phyloP scores from a whole-genome alignment of 2,888 invertebrate genomes.

The Tillus elongatus region DNA sequence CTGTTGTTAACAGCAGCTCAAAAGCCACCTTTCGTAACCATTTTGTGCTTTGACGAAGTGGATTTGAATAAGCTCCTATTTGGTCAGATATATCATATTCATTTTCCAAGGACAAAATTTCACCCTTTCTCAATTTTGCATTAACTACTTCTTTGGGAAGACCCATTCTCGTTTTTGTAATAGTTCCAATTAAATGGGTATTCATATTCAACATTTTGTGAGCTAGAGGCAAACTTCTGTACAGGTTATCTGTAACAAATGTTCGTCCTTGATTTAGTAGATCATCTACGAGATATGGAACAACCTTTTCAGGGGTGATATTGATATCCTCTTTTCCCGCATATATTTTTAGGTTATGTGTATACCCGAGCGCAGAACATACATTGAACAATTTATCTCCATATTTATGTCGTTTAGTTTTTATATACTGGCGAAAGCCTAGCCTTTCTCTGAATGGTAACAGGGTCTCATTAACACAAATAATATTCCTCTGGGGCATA shows the following conservation, averaged over 20 bases:
- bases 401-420: constrained; percentile 9
- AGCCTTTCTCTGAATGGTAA: constrained; percentile 4
- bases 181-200: constrained; percentile 11
- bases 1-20: constrained; percentile 2
- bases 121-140: constrained; percentile 10
- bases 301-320: constrained; percentile 3
- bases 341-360: constrained; percentile 8
- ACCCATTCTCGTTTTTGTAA: constrained; percentile 6
- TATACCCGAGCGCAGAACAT: constrained; percentile 5
- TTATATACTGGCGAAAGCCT: constrained; percentile 5
- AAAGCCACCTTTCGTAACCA: not conserved
- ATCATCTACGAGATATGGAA: not conserved
- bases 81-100: not conserved
- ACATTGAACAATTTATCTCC: constrained; percentile 7
- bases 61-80: constrained; percentile 2
- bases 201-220: constrained; percentile 12
- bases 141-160: too few relatives aligned
- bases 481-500: constrained; percentile 5
- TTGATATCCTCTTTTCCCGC: constrained; percentile 4
- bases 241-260: constrained; percentile 12
- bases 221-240: constrained; percentile 10
- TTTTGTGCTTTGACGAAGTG: not conserved
- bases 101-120: constrained; percentile 5
- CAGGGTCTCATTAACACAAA: constrained; percentile 8
- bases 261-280: constrained; percentile 8